These are phyloP conservation scores for Periophthalmus modestus DNA, from an alignment of 2,113 vertebrate genomes.

Conservation along the genomic window DNA sequence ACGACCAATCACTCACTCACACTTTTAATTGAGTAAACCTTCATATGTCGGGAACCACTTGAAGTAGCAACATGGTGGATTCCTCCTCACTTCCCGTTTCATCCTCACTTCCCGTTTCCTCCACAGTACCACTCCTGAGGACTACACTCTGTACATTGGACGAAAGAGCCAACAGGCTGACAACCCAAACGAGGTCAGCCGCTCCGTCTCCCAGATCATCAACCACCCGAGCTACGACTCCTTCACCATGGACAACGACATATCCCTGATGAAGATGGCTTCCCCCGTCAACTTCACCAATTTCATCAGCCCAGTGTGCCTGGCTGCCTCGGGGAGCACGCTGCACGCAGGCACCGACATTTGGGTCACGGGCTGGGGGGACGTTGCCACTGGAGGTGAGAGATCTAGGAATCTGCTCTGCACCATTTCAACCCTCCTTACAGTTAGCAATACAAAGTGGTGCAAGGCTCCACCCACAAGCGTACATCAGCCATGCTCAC, in stretches of 20 bases:
- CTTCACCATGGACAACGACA: constrained; percentile 60
- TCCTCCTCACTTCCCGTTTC: too few species aligned
- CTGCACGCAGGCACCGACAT: constrained; percentile 62
- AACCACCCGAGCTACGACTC: constrained; percentile 53
- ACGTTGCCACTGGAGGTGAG: constrained; percentile 61
- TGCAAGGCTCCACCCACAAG: too few species aligned
- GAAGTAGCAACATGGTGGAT: not conserved
- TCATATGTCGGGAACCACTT: too few species aligned
- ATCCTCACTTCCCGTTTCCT: not conserved
- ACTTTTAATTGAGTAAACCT: too few species aligned
- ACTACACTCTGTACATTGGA: constrained; percentile 31
- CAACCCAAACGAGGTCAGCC: constrained; percentile 25
- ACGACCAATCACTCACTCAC: too few species aligned
- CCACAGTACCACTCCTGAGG: accelerated
- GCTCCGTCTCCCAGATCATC: constrained; percentile 28
- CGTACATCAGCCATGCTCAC: too few species aligned
- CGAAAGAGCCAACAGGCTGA: constrained; percentile 1
- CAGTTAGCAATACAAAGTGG: too few species aligned
- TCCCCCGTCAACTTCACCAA: constrained; percentile 54
- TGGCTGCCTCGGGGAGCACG: constrained; percentile 68
- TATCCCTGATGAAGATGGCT: constrained; percentile 71
- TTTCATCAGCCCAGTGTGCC: constrained; percentile 75
- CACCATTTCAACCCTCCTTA: too few species aligned
- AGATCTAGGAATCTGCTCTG: too few species aligned
- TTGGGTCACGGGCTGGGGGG: constrained; percentile 86